Evolutionary conservation across 2,888 invertebrate genomes (phyloP), one percentile per base, ranked within the genome.

Genomic region (Agrochola litura): DNA sequence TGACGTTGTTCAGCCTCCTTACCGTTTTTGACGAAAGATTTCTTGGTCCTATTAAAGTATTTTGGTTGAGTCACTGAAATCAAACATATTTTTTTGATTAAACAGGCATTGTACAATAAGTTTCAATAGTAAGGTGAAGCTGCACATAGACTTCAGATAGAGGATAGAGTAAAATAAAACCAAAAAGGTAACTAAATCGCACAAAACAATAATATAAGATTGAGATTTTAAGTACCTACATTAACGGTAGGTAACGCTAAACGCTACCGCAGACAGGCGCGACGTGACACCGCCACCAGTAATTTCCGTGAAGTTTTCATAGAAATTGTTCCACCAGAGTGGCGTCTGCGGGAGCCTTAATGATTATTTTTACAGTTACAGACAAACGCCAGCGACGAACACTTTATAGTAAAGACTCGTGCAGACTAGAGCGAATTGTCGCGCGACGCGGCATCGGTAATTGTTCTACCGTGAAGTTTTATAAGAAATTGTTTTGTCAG

Each of bases 61-160:
- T 52, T 41, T 41, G 25, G 6, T 37, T 2, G 49, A 37, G n/a
- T 6, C 5, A 25, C 76, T 76, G 76, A 16, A 76, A 76, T 22
- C 0, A 65, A 65, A 41, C 3, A 8, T 49, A 22, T 19, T 22
- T 52, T 22, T 30, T 22, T 52, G 14, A 66, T 30, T 66, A 52
- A 49, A 67, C 6, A 30, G 10, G 12, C 8, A 25, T 5, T 22
- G n/a, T n/a, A 22, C 9, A 64, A 22, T 9, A 46, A 10, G 9
- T 16, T n/a, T 65, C 4, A 16, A 30, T 1, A 56, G 9, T 12
- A 14, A 46, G 6, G 0, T 46, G 5, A 30, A 46, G 12, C n/a
- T 46, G n/a, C 2, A 64, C 14, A 64, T n/a, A n/a, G 41, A n/a
- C 14, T 16, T 14, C 16, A 6, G 12, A n/a, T n/a, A 41, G 2